Conservation (phyloP, 2,888 invertebrate genomes). For the Leptarthrus brevirostris region DNA sequence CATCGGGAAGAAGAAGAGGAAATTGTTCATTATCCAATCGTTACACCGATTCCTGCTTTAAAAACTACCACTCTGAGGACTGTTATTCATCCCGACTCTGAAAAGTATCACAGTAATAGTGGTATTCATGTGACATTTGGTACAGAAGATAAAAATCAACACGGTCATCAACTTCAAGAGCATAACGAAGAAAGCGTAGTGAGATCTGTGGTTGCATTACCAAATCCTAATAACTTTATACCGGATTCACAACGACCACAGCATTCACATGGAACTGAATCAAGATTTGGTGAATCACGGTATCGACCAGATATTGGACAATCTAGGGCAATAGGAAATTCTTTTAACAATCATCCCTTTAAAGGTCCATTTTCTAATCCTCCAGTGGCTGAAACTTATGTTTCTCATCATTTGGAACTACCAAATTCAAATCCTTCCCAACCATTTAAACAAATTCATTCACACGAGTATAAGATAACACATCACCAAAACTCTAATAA, state of each 20-base stretch:
- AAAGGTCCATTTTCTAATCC: constrained; percentile 7
- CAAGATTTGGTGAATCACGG: constrained; percentile 3
- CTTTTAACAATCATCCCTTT: neutral
- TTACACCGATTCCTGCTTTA: constrained; percentile 70
- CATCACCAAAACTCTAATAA: constrained; percentile 51
- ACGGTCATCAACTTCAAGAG: constrained; percentile 68
- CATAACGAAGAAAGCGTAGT: constrained; percentile 74
- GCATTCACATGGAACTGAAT: neutral
- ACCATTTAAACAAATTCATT: constrained; percentile 56
- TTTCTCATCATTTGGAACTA: constrained; percentile 51
- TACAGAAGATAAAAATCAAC: constrained; percentile 69
- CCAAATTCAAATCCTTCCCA: constrained; percentile 50
- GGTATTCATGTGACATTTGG: constrained; percentile 87
- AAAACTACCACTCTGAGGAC: constrained; percentile 84
- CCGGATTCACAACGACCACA: constrained; percentile 1
- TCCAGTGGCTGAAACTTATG: constrained; percentile 49
- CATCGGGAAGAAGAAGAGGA: constrained; percentile 72
- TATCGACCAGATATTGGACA: constrained; percentile 10
- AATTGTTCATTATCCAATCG: constrained; percentile 67
- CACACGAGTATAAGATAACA: constrained; percentile 58
- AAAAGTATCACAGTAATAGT: constrained; percentile 82
- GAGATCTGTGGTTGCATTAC: constrained; percentile 72
- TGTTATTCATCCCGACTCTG: constrained; percentile 88
- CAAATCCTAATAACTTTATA: constrained; percentile 56
- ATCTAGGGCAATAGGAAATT: constrained; percentile 14